Base-by-base conservation (phyloP, 1,140 invertebrate genomes). In the Pseudoatta argentina region DNA sequence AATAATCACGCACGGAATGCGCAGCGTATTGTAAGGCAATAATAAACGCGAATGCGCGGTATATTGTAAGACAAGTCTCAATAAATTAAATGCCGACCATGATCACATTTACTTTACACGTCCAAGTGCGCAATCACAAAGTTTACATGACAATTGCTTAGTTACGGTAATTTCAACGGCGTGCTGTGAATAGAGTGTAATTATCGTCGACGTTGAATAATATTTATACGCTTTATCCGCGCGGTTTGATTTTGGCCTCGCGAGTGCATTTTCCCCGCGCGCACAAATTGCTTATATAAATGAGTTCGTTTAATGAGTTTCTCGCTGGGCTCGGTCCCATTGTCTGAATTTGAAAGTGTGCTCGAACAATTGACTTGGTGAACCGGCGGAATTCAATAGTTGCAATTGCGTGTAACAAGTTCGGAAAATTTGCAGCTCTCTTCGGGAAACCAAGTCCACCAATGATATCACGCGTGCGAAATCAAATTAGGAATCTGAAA, bases 251-350 rank as follows among this genome's bases (percentile, higher is more conserved):
- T 85, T 57, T 21, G 39, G 30, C 7, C 21, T 48, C 24, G n/a
- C 39, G 55, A 76, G 16, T 48, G 12, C 61, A 48, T 63, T 63
- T 51, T 77, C 71, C n/a, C 30, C 39, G 34, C 21, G 51, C 39
- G 24, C 39, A 48, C 67, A 85, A 85, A 85, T 85, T 76, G 48
- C 81, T 76, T 64, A 77, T 85, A 85, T 66, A 85, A 85, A 85
- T 76, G 57, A 30, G 8, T 14, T 61, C 57, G 57, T 63, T 75
- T 76, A 81, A 81, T 81, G 78, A 81, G 78, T 71, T 71, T 44
- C 78, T 55, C 16, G 48, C 48, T 34, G 34, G 30, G n/a, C 48
- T 27, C 48, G 30, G 21, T 14, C 21, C 51, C 34, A 57, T 81
- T 71, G 64, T 81, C 21, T 39, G 21, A 71, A 71, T 59, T 81